Evolutionary conservation across 2,113 vertebrate species (phyloP), one percentile per base, ranked within the genome.

Genomic region (Conger conger): DNA sequence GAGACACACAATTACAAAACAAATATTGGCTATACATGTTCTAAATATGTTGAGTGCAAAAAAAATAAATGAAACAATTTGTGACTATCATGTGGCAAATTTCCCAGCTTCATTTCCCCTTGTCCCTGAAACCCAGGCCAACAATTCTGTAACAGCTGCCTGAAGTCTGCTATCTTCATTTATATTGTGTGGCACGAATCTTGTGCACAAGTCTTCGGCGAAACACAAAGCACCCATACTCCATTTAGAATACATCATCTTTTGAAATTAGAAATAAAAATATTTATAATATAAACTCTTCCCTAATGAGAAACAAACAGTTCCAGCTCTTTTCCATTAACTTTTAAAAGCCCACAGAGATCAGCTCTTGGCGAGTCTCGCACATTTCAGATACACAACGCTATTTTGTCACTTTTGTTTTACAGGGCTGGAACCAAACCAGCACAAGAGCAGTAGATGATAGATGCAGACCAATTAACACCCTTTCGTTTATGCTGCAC

Each of bases 381-480:
- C 79, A 79, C 79, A 37, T 82, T 83, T 83, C 76, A 79, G 81
- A 77, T 82, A 79, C 54, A 54, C 85, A 33, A 53, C 60, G 60
- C n/a, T 76, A 77, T 86, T 78, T 85, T 80, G 53, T 84, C 83
- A 84, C 84, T 81, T 85, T 87, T 87, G 86, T 86, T 86, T 84
- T 83, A 42, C 80, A 53, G 63, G 35, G 53, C 80, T 91, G 91
- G 91, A 88, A 84, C 84, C 42, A 53, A 73, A 88, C 87, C 91
- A 90, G 53, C 50, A 37, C 68, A 50, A 68, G 82, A 83, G 82
- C 87, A 87, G 83, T 87, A 89, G 86, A 86, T 87, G 86, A 89
- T 88, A 83, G 88, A 87, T 87, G 87, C 87, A 86, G 87, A 86
- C 90, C 90, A 92, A 92, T 92, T 92, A 92, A 91, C 91, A 92